Percentiles rank a stretch among this genome's conserved stretches.
Evolutionary conservation across 2,113 vertebrate species (phyloP).

Genomic region (Sphaerodactylus townsendi): DNA sequence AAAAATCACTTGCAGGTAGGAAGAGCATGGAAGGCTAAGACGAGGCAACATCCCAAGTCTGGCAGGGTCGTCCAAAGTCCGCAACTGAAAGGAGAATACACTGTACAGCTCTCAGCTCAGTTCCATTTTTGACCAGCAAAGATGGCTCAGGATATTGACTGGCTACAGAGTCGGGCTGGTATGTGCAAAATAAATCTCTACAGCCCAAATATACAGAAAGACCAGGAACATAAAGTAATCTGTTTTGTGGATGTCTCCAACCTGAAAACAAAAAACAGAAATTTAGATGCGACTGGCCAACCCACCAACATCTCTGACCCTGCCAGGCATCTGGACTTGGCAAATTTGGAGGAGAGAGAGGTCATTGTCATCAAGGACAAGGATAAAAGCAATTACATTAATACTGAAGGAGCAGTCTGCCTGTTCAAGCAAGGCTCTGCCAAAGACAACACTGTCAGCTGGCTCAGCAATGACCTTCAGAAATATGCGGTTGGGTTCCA

Average conservation of each 20-base stretch:
- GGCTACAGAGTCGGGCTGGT: constrained; percentile 11
- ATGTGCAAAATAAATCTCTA: constrained; percentile 17
- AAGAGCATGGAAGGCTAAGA: constrained; percentile 25
- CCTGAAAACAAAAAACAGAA: constrained; percentile 13
- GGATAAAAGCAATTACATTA: neutral
- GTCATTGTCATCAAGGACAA: constrained; percentile 17
- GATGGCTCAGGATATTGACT: constrained; percentile 16
- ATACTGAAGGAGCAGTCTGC: constrained; percentile 57
- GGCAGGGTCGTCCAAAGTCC: constrained; percentile 22
- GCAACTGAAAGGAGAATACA: neutral
- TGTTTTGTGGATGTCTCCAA: constrained; percentile 18
- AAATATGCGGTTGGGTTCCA: constrained; percentile 67
- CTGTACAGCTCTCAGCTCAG: neutral
- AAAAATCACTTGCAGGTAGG: neutral
- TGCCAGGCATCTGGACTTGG: neutral
- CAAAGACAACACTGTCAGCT: constrained; percentile 52
- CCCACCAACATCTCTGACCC: neutral
- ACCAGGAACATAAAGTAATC: constrained; percentile 1
- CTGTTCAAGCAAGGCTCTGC: constrained; percentile 37
- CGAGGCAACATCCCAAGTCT: constrained; percentile 14
- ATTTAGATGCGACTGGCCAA: neutral
- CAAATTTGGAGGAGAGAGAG: constrained; percentile 9
- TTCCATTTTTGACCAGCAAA: neutral
- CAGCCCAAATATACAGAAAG: neutral
- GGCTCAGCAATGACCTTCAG: constrained; percentile 64